Conservation (phyloP, 2,113 vertebrate genomes). For the Ranitomeya variabilis region DNA sequence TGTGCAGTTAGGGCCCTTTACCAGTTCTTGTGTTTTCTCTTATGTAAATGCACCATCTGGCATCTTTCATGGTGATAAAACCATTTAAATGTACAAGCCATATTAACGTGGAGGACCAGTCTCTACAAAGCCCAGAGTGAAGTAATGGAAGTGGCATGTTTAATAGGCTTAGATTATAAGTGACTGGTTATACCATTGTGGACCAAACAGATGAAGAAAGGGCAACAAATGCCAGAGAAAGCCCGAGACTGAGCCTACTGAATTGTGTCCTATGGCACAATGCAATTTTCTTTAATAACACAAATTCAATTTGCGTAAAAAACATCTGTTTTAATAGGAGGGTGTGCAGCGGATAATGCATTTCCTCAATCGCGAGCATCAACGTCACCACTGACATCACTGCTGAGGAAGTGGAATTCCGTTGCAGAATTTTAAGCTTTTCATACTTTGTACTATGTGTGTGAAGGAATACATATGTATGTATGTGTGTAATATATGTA, state of each 20-base stretch:
- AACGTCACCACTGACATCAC: not conserved
- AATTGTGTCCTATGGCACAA: not conserved
- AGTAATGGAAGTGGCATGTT: slow-evolving; percentile 45
- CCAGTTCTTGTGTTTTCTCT: slow-evolving; percentile 10
- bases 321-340: not conserved
- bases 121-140: slow-evolving; percentile 27
- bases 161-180: slow-evolving; percentile 47
- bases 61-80: slow-evolving; percentile 45
- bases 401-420: too few relatives aligned
- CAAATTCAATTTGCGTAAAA: not conserved
- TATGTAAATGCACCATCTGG: slow-evolving; percentile 53
- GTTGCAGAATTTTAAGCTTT: too few relatives aligned
- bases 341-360: not conserved
- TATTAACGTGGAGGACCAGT: slow-evolving; percentile 25
- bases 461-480: too few relatives aligned
- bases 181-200: slow-evolving; percentile 34
- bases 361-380: not conserved
- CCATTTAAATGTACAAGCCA: slow-evolving; percentile 48
- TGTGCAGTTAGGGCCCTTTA: slow-evolving; percentile 6
- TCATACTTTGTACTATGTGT: too few relatives aligned
- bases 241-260: not conserved
- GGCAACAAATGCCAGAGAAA: slow-evolving; percentile 13
- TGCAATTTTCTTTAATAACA: not conserved
- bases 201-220: slow-evolving; percentile 17
- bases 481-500: not conserved